These are phyloP conservation scores for Tipula unca DNA, from an alignment of 2,888 invertebrate genomes.

Conservation along the genomic window DNA sequence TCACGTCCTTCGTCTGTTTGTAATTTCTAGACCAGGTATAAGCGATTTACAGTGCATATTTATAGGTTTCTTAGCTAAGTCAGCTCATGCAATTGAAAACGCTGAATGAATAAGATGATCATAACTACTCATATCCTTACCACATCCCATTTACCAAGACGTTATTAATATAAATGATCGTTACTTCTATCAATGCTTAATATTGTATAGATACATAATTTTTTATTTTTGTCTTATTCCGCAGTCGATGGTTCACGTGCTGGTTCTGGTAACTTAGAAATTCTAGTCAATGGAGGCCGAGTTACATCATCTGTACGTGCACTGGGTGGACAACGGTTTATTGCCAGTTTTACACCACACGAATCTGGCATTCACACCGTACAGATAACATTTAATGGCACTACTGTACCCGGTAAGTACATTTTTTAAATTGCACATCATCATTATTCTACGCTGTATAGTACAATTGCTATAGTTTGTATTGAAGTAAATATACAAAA, in stretches of 20 bases:
- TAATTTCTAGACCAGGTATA: too few relatives aligned
- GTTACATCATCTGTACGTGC: constrained; percentile 91
- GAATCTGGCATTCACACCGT: constrained; percentile 78
- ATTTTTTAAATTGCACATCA: not conserved
- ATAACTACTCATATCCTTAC: too few relatives aligned
- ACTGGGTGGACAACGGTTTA: constrained; percentile 78
- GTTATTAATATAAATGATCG: too few relatives aligned
- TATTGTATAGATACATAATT: too few relatives aligned
- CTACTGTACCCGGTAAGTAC: constrained; percentile 77
- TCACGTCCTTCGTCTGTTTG: too few relatives aligned
- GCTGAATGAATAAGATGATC: too few relatives aligned
- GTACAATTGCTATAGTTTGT: not conserved
- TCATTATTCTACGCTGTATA: too few relatives aligned
- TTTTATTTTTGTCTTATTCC: constrained; percentile 24
- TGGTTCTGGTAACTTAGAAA: constrained; percentile 94
- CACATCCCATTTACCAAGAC: too few relatives aligned
- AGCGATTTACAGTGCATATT: too few relatives aligned
- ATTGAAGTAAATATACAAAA: not conserved
- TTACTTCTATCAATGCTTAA: too few relatives aligned
- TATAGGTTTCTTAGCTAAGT: too few relatives aligned
- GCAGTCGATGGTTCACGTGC: constrained; percentile 90
- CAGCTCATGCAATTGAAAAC: too few relatives aligned
- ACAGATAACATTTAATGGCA: constrained; percentile 90
- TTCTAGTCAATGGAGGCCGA: constrained; percentile 88
- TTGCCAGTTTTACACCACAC: constrained; percentile 89